Evolutionary conservation across 2,113 vertebrate genomes (phyloP), one percentile per base, ranked within the genome.

Genomic region (Butorides virescens): DNA sequence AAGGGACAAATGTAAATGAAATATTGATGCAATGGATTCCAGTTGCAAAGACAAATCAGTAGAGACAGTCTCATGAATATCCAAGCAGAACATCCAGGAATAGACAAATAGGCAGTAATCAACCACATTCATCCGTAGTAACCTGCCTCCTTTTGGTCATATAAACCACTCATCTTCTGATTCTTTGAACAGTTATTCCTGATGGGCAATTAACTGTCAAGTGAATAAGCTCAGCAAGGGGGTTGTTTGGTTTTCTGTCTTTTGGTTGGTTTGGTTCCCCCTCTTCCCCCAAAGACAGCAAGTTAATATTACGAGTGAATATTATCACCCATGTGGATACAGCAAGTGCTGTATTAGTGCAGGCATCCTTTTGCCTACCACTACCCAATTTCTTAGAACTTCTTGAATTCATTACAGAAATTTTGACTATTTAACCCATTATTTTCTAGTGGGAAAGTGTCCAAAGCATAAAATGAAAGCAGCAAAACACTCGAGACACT

Each of bases 1-100:
- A 93, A 91, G 49, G 65, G 46, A 90, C 44, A 95, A 91, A 91
- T 46, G 58, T 3, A 86, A 93, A 95, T 67, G 10, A 96, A 94
- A 68, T 70, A 86, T 61, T 88, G 58, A 85, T 87, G 92, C 65
- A 78, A 34, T 19, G 29, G 42, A 83, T 71, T 29, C 22, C 61
- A 88, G 17, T 3, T 47, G 14, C 67, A 86, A 79, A 70, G 62
- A 83, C 27, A 15, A 49, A 73, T 37, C 27, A 63, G 27, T 2
- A 18, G 50, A 58, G 21, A 56, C 4, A 3, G 39, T 59, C 23
- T 66, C 2, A 2, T 53, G 18, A 53, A 67, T 13, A 73, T 13
- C 53, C 7, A 15, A 46, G 26, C 17, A 86, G 25, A 67, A 49
- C 13, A 75, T 56, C 59, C 84, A 72, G 47, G 53, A 86, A 78